Percentiles rank a stretch among this genome's conserved stretches.
These are phyloP conservation scores for Lasiurus borealis DNA, from an alignment of 2,113 vertebrate genomes.

Conservation along the genomic window DNA sequence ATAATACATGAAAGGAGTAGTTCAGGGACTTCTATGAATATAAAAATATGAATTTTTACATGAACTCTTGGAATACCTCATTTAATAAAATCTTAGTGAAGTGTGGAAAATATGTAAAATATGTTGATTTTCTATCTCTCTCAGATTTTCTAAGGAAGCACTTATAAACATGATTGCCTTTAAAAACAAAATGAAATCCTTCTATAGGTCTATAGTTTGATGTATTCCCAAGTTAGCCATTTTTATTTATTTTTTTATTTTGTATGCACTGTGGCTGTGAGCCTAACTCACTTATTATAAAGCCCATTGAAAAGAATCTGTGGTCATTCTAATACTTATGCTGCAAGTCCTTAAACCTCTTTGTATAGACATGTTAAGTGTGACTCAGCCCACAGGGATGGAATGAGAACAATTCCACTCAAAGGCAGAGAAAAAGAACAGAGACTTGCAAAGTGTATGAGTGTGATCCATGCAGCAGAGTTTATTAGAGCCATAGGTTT, in stretches of 20 bases:
- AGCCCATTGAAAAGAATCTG: neutral
- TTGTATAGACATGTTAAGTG: neutral
- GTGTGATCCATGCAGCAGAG: neutral
- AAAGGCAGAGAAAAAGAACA: neutral
- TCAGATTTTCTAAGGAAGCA: conserved; percentile 59
- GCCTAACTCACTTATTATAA: conserved; percentile 35
- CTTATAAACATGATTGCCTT: conserved; percentile 55
- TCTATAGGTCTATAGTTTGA: neutral
- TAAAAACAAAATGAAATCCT: conserved; percentile 64
- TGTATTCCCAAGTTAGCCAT: neutral
- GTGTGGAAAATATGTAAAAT: conserved; percentile 63
- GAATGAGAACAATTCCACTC: neutral
- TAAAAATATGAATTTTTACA: conserved; percentile 54
- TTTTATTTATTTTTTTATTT: neutral
- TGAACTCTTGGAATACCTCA: neutral
- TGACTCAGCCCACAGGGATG: neutral
- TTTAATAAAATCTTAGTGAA: conserved; percentile 65
- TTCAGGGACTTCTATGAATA: conserved; percentile 17
- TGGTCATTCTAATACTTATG: conserved; percentile 1
- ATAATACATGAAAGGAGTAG: neutral
- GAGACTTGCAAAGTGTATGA: neutral
- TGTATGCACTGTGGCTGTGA: neutral
- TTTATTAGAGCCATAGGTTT: neutral
- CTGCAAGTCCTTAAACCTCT: neutral
- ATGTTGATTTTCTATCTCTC: conserved; percentile 68